These are phyloP conservation scores for Heliconius sara DNA, from an alignment of 2,888 invertebrate species.

Conservation along the genomic window DNA sequence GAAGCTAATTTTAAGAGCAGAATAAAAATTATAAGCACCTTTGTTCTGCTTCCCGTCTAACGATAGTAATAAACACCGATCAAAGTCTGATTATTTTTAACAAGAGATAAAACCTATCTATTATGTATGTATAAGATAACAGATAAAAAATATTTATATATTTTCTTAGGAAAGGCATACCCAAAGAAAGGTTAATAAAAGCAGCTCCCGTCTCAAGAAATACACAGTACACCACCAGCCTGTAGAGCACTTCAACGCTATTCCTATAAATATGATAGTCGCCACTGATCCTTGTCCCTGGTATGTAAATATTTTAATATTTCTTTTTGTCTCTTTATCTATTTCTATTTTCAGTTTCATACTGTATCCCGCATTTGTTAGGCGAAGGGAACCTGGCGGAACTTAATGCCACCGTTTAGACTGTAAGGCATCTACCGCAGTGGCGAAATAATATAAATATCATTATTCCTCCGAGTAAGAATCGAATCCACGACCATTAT, in stretches of 20 bases:
- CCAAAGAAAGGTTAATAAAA: slow-evolving; percentile 56
- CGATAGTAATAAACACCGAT: neutral
- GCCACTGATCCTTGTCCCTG: slow-evolving; percentile 72
- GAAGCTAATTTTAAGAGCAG: no score
- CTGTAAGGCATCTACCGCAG: no score
- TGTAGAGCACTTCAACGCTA: slow-evolving; percentile 52
- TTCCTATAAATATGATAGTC: slow-evolving; percentile 58
- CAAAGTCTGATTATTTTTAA: neutral
- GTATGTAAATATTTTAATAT: slow-evolving; percentile 56
- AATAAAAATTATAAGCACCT: no score
- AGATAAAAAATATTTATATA: neutral
- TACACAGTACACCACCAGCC: slow-evolving; percentile 61
- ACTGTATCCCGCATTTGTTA: neutral
- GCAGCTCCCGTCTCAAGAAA: slow-evolving; percentile 68
- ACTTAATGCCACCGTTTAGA: no score
- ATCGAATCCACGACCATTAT: no score
- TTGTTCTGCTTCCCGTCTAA: no score
- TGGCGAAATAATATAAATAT: no score
- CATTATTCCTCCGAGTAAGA: no score
- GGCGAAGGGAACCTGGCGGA: neutral
- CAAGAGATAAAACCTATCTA: neutral
- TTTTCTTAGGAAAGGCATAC: slow-evolving; percentile 62
- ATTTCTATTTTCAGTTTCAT: neutral
- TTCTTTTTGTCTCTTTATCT: neutral
- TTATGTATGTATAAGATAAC: neutral